Evolutionary conservation across 2,888 invertebrate species (phyloP), one percentile per base, ranked within the genome.

Genomic region (Pediacus dermestoides): DNA sequence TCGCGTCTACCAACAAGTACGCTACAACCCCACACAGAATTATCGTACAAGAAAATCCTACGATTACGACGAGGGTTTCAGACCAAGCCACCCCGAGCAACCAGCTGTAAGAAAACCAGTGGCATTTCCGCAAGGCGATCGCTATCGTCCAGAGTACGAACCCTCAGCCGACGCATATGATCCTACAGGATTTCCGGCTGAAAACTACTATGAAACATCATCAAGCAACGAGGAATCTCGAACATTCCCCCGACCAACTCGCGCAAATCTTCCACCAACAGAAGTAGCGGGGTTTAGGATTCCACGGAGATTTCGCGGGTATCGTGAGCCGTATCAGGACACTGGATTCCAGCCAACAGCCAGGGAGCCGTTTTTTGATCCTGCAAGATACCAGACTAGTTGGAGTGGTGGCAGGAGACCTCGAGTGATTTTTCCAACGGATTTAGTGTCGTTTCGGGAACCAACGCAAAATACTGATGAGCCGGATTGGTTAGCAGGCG

Each of bases 381-480:
- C 58, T 12, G 52, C 58, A 22, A 46, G 60, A 30, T 55, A 48
- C 33, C 63, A 62, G 32, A 55, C 50, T 8, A 46, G 55, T 26
- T 63, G 61, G 61, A 42, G 48, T 9, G 50, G 48, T 30, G 28
- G 37, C 4, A 58, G 69, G 37, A 58, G 66, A 32, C 70, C 70
- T 1, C 51, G 69, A 31, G 70, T 70, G 9, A 70, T 70, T 37
- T 70, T 70, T 50, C 70, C 70, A 2, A 61, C 67, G 30, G 69
- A 70, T 52, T 48, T 68, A 39, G 69, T 70, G 16, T 60, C 66
- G 7, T 70, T 70, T 45, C 54, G 67, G 30, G 70, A 70, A 22
- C 57, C 60, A n/a, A 47, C 46, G 16, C 58, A 57, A 34, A 50
- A 28, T 23, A 37, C 42, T 16, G 63, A 61, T 7, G 64, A 66